Evolutionary conservation across 1,140 invertebrate genomes (phyloP), one percentile per base, ranked within the genome.

Genomic region (Maniola jurtina): DNA sequence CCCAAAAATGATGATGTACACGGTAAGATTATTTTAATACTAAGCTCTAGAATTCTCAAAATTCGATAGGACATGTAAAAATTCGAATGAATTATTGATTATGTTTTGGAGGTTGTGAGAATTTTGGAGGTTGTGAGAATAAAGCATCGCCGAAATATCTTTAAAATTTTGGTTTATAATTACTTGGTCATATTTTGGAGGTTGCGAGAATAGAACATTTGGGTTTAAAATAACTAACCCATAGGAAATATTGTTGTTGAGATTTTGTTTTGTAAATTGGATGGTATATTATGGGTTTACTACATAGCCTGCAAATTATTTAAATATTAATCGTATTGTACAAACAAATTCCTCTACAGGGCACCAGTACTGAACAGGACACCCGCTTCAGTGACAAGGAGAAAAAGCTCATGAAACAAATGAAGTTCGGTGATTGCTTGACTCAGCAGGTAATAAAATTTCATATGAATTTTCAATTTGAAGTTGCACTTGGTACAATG

Each of bases 351-450:
- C 62, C 45, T 64, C 13, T 7, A 40, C 35, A 99, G 98, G 99
- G 99, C 52, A 99, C 98, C 35, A 99, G 96, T 77, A 97, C 98
- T 47, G 98, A 99, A 84, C 99, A 99, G 91, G 99, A 99, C 90
- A 99, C 97, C 81, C 94, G 99, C 72, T 99, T 99, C 92, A 97
- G 97, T 81, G 98, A 99, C 90, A 99, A 99, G 89, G 98, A 99
- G 91, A 99, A 99, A 91, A 99, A 99, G 82, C 92, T 99, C 45
- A 94, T 99, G 86, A 99, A 99, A 88, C 96, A 98, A 89, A 98
- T 99, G 97, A 98, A 97, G 88, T 99, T 99, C 92, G 96, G 96
- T 40, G 97, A 99, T 85, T 95, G 95, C 71, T 92, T 99, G 52
- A 95, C 95, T 64, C 95, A 96, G 86, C 97, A 96, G 93, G 98